Evolutionary conservation across 2,888 invertebrate species (phyloP).

Genomic region (Eristalis arbustorum): DNA sequence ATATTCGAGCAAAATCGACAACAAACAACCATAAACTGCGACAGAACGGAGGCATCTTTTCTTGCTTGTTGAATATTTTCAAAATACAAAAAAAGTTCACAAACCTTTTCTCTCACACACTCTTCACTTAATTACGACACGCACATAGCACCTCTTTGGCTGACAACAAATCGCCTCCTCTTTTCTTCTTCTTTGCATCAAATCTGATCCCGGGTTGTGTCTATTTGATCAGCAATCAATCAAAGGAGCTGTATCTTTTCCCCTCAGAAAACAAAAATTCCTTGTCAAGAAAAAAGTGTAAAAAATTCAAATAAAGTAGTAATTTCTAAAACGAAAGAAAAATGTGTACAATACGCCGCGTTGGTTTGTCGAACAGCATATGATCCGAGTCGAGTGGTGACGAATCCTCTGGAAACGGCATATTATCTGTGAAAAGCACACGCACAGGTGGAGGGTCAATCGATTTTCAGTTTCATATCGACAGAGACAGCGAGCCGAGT

Average conservation of each 20-base stretch:
- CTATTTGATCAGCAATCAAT: slow-evolving; percentile 13
- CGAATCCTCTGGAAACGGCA: slow-evolving; percentile 7
- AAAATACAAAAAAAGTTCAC: slow-evolving; percentile 6
- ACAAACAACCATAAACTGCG: slow-evolving; percentile 12
- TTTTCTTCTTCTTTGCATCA: slow-evolving; percentile 1
- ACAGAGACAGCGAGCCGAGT: not conserved
- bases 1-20: slow-evolving; percentile 23
- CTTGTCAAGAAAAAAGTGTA: not conserved
- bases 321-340: slow-evolving; percentile 5
- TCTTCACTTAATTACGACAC: not conserved
- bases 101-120: slow-evolving; percentile 15
- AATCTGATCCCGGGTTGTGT: not conserved
- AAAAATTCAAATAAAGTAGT: not conserved
- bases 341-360: slow-evolving; percentile 46
- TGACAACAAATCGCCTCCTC: not conserved
- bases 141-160: not conserved
- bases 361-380: slow-evolving; percentile 25
- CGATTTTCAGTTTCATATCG: slow-evolving; percentile 12
- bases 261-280: not conserved
- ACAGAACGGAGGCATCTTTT: not conserved
- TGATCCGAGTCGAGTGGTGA: slow-evolving; percentile 47
- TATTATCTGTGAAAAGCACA: not conserved
- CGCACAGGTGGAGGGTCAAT: not conserved
- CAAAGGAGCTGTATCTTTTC: slow-evolving; percentile 31
- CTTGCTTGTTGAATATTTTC: not conserved